These are phyloP conservation scores for Drosophila grimshawi DNA, from an alignment of 1,140 invertebrate species.

Conservation along the genomic window DNA sequence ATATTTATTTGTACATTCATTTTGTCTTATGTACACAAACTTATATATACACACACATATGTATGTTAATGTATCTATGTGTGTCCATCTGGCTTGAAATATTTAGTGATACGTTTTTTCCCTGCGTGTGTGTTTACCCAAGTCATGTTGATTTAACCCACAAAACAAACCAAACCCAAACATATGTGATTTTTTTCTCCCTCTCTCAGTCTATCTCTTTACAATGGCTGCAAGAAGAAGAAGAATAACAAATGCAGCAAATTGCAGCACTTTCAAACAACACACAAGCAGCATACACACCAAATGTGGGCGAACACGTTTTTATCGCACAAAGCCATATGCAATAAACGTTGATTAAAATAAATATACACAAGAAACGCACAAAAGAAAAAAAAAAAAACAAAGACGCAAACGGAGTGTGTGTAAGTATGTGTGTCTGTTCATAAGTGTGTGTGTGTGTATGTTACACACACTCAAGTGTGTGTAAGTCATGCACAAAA, in stretches of 20 bases:
- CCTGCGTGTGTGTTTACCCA: constrained; percentile 59
- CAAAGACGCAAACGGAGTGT: constrained; percentile 29
- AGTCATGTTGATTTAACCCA: constrained; percentile 69
- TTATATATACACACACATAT: neutral
- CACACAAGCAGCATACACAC: constrained; percentile 35
- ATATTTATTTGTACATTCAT: neutral
- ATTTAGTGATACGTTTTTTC: constrained; percentile 30
- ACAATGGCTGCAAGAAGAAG: constrained; percentile 18
- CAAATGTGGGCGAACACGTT: constrained; percentile 81
- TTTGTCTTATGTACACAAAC: neutral
- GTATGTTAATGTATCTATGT: neutral
- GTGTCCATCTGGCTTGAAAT: constrained; percentile 1
- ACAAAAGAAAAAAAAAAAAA: constrained; percentile 35
- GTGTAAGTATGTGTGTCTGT: constrained; percentile 4
- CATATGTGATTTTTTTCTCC: constrained; percentile 66
- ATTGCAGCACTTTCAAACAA: constrained; percentile 59
- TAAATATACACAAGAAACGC: constrained; percentile 57
- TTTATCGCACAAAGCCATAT: constrained; percentile 78
- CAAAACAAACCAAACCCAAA: constrained; percentile 60
- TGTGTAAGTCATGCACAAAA: constrained; percentile 24
- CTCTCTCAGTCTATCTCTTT: constrained; percentile 6
- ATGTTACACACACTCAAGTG: no score
- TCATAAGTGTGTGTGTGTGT: constrained; percentile 15
- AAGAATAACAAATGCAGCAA: constrained; percentile 43
- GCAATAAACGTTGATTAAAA: constrained; percentile 82